Percentiles rank a stretch among this genome's conserved stretches.
Evolutionary conservation across 2,888 invertebrate genomes (phyloP).

Genomic region (Drosophila emarginata): DNA sequence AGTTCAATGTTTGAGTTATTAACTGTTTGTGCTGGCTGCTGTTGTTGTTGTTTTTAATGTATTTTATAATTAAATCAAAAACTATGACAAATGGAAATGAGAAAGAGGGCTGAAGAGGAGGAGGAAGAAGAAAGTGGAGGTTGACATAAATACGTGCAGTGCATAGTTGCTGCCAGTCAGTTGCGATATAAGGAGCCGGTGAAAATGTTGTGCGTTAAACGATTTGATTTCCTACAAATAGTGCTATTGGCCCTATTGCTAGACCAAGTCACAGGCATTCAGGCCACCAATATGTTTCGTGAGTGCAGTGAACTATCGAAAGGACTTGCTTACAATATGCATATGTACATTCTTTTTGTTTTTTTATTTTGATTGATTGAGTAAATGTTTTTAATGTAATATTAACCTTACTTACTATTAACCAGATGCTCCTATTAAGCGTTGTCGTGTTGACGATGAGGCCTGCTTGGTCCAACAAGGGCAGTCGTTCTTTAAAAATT

Average conservation of each 20-base stretch:
- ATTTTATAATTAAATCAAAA: conserved; percentile 10
- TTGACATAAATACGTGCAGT: conserved; percentile 34
- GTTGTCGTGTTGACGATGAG: conserved; percentile 59
- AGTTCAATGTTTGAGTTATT: conserved; percentile 6
- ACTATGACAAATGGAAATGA: conserved; percentile 3
- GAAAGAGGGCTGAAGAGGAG: background rate
- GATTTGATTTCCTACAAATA: background rate
- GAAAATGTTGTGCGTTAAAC: conserved; percentile 21
- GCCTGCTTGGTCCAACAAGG: conserved; percentile 52
- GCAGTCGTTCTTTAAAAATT: conserved; percentile 33
- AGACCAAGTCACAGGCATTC: background rate
- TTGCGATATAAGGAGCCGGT: conserved; percentile 11
- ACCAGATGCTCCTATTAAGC: conserved; percentile 53
- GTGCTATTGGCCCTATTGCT: background rate
- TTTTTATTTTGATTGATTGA: too few relatives aligned
- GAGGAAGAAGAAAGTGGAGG: background rate
- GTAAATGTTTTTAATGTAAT: background rate
- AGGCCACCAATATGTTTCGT: conserved; percentile 14
- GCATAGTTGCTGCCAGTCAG: conserved; percentile 26
- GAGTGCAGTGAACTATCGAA: conserved; percentile 7
- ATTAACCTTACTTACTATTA: background rate
- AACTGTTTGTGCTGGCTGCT: conserved; percentile 4
- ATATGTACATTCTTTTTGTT: too few relatives aligned
- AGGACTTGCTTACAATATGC: background rate
- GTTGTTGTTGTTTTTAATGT: background rate